Base-by-base conservation (phyloP, 2,797 vertebrate genomes). In the Argyrosomus regius region DNA sequence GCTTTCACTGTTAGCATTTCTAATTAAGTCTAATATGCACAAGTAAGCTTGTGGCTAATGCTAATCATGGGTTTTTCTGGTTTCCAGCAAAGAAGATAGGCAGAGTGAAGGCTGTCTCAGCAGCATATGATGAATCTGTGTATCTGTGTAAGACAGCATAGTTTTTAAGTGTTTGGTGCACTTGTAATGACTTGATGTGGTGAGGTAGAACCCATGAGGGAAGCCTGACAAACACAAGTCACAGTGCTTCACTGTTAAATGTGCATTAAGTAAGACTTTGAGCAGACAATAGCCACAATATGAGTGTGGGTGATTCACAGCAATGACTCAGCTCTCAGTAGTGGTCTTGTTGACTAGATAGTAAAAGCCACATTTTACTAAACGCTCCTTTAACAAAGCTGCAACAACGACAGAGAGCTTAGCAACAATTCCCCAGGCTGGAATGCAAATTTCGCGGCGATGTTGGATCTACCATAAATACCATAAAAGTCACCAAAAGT, bases 381-480 rank as follows among this genome's bases (percentile, higher is more conserved):
- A 75, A 75, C 46, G 16, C 18, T 17, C 13, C 18, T 49, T 72
- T 22, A 45, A 35, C 22, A 22, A n/a, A 63, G 41, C 35, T 39
- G 8, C 35, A 39, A 9, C 8, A 39, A 9, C 5, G 17, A 39
- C 20, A 11, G 61, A 50, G 13, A 48, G 1, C 2, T 50, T 10
- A 57, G 64, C 20, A 62, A 65, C 5, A 45, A 24, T 41, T 72
- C 61, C 56, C 26, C 22, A 28, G 26, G 43, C 8, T 69, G 71
- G 69, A 82, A 81, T 75, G n/a, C 52, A 54, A 77, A 76, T 57
- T 28, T 57, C 10, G 72, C 13, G 46, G 9, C 57, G 52, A 45
- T 52, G 20, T n/a, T 35, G n/a, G 11, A 18, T 50, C 56, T 50
- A 46, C 26, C 74, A 43, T 35, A 35, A 26, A 78, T 22, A 43